These are phyloP conservation scores for Dendrolimus houi DNA, from an alignment of 2,888 invertebrate genomes.

Conservation along the genomic window DNA sequence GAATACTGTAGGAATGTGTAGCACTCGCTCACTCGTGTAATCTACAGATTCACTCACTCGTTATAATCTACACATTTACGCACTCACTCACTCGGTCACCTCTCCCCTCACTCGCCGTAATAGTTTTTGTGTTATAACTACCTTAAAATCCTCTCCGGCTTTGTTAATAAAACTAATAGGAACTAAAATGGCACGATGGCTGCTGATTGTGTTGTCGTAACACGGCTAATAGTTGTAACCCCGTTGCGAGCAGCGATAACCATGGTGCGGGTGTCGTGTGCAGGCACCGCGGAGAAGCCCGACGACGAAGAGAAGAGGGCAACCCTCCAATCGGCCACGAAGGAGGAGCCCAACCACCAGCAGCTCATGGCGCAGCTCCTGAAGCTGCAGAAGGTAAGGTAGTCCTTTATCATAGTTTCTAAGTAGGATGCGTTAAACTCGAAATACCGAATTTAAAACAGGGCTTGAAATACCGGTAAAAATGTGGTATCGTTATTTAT, in stretches of 20 bases:
- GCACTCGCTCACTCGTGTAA: too few species aligned
- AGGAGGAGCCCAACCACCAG: constrained; percentile 24
- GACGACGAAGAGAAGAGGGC: constrained; percentile 2
- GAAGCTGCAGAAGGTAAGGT: constrained; percentile 42
- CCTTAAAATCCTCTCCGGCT: background rate
- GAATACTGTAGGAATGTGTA: too few species aligned
- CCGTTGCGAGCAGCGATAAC: constrained; percentile 18
- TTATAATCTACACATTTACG: too few species aligned
- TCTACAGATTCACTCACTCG: too few species aligned
- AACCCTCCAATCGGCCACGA: background rate
- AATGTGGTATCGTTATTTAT: too few species aligned
- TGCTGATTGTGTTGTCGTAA: background rate
- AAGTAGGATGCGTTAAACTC: too few species aligned
- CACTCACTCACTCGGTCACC: too few species aligned
- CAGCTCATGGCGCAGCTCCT: background rate
- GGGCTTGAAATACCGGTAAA: too few species aligned
- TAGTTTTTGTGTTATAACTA: too few species aligned
- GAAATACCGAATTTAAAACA: too few species aligned
- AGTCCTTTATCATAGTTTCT: background rate
- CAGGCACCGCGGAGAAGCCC: constrained; percentile 36
- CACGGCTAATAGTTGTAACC: background rate
- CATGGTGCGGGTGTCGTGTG: constrained; percentile 16
- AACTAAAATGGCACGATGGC: constrained; percentile 1
- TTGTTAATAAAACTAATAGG: constrained; percentile 2
- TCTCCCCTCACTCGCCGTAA: too few species aligned